phyloP scores from a whole-genome alignment of 2,888 invertebrate species.

The Dasypolia templi region DNA sequence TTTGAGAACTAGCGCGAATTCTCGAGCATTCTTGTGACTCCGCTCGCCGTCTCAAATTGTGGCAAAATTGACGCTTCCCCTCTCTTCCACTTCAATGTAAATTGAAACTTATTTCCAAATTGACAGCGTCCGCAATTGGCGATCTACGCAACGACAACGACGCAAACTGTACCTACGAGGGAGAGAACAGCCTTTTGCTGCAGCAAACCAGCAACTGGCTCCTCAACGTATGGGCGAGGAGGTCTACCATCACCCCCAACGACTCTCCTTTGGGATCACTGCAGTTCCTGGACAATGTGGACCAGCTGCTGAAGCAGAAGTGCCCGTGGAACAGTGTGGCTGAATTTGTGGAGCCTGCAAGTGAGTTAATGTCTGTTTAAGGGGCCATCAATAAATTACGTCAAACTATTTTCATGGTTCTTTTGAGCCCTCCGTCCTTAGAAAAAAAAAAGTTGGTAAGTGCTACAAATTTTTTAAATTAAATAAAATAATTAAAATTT shows the following conservation, averaged over 20 bases:
- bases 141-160: constrained; percentile 95
- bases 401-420: not conserved
- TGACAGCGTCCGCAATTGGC: constrained; percentile 93
- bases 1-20: no score
- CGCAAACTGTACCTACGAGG: constrained; percentile 97
- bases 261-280: constrained; percentile 92
- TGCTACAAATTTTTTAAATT: no score
- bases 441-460: no score
- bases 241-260: constrained; percentile 78
- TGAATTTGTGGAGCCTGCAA: constrained; percentile 88
- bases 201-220: constrained; percentile 97
- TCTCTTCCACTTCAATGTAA: no score
- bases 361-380: constrained; percentile 83
- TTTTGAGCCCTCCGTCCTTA: no score
- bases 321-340: constrained; percentile 87
- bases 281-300: constrained; percentile 91
- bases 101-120: no score
- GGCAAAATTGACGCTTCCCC: no score
- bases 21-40: no score
- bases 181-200: constrained; percentile 96
- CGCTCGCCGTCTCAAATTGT: no score
- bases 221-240: constrained; percentile 90
- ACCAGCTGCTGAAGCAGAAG: constrained; percentile 88
- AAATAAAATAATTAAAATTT: no score
- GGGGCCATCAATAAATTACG: not conserved